Base-by-base conservation (phyloP, 2,888 invertebrate genomes). In the Sussaba pulchella region DNA sequence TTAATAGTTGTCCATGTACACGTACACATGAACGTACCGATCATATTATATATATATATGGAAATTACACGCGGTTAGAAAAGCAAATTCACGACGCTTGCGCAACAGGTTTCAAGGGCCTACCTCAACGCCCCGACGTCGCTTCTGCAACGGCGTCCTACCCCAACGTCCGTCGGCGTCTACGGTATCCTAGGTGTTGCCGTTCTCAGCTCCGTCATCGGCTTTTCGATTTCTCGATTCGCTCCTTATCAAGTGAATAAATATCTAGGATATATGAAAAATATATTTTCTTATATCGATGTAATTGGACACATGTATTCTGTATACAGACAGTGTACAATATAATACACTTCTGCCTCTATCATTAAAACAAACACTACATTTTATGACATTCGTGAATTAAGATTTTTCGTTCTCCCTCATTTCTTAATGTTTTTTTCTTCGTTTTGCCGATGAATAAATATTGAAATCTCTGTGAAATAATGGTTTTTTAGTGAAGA, bases 31-130 rank as follows among this genome's bases (percentile, higher is more conserved):
- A 9, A 54, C 21, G 24, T 63, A 19, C n/a, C n/a, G n/a, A n/a
- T n/a, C n/a, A n/a, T n/a, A n/a, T n/a, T 17, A 39, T 70, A 14
- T 41, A 14, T 59, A 12, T 74, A 17, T 47, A 43, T 69, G n/a
- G n/a, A n/a, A n/a, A n/a, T n/a, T n/a, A 45, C 59, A 45, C 31
- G 54, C 31, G 50, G 52, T 10, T 63, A 24, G 41, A 21, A 74
- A 59, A 63, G 43, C 50, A 31, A 69, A 36, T 14, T 45, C 14
- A 21, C 36, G 50, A 78, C 78, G 74, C 82, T 87, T 85, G 84
- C 76, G 87, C 85, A 87, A 86, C 87, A 87, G 85, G 86, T 87
- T 83, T 80, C 70, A 83, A 85, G 82, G 87, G 84, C 88, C 87
- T 87, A 86, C 87, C 88, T 74, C 85, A 87, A 87, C 63, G 41